Evolutionary conservation across 2,888 invertebrate species (phyloP), one percentile per base, ranked within the genome.

Genomic region (Rapana venosa): DNA sequence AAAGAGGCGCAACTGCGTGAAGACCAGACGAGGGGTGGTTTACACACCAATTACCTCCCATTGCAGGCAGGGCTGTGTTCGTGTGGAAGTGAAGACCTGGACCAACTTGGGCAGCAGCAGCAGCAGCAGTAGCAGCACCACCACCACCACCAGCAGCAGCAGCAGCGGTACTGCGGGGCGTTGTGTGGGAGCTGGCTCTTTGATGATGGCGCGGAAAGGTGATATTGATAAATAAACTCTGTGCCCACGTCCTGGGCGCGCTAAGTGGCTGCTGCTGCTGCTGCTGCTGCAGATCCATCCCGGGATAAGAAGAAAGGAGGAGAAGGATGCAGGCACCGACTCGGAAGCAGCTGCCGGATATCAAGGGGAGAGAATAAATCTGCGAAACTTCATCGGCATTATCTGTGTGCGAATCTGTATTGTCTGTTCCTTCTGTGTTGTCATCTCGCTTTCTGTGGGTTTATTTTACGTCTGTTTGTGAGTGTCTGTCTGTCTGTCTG

Each of bases 1-100:
- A 30, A 77, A 77, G 74, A 30, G 13, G 13, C 30, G 74, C 79
- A 79, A 35, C 79, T 35, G 15, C 17, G 8, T 26, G 70, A 26
- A n/a, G 74, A 79, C 35, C 79, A 79, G 79, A 79, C 4, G 15
- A 6, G 35, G 26, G 32, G 79, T 79, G 35, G 79, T 79, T 79
- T 79, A 79, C 35, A 79, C 35, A 79, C 35, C 32, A 79, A 79
- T 79, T 79, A 79, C n/a, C 79, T 79, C 79, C 79, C 79, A 35
- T 79, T 32, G 17, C 79, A 77, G 74, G n/a, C 74, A 26, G 13
- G 74, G n/a, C 74, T n/a, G 30, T 5, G 26, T 22, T 22, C 26
- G 74, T 6, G 13, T 77, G 13, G 8, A 15, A 61, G 61, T 61
- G 6, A 1, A 61, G 61, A 13, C 13, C 20, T 15, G 20, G 22